Evolutionary conservation across 2,113 vertebrate species (phyloP), one percentile per base, ranked within the genome.

Genomic region (human (Homo sapiens)): DNA sequence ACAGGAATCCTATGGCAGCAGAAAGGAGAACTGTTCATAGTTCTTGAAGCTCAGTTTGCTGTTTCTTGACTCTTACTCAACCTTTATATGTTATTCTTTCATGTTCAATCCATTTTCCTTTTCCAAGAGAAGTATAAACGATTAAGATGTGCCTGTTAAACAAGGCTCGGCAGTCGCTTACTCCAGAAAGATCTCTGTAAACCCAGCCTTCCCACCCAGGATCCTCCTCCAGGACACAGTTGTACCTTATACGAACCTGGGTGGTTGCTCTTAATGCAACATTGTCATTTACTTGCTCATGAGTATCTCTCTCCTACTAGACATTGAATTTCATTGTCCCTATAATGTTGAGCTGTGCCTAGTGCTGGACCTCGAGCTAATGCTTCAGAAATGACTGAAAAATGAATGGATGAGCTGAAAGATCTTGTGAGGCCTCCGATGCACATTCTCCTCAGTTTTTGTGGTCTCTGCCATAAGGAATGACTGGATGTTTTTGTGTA

Each of bases 1-100:
- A 12, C 18, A 3, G 17, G 35, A 22, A 6, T 35, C n/a, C n/a
- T 20, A 0, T 2, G 18, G 18, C 48, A n/a, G 22, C 16, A 35
- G 25, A 23, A 25, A 10, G 4, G 1, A 10, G 30, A 25, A 55
- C 23, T 3, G 30, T 6, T 23, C 32, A 0, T 16, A 3, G 32
- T n/a, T 79, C 13, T 38, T 3, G 18, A 35, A 70, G 57, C 8
- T 14, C 38, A 45, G 20, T 3, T 0, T 68, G n/a, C 3, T 27
- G 1, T 8, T 59, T 6, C 10, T 23, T 61, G n/a, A n/a, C 79
- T 86, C 73, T 14, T 23, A 2, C 13, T 57, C 38, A 20, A 2
- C 6, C 45, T 72, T 70, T 38, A 3, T 59, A 3, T 48, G 4
- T 57, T 3, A 55, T 83, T 40, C 45, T 48, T 64, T 57, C 13